Conservation (phyloP, 2,113 vertebrate species). For the Zapus hudsonius region DNA sequence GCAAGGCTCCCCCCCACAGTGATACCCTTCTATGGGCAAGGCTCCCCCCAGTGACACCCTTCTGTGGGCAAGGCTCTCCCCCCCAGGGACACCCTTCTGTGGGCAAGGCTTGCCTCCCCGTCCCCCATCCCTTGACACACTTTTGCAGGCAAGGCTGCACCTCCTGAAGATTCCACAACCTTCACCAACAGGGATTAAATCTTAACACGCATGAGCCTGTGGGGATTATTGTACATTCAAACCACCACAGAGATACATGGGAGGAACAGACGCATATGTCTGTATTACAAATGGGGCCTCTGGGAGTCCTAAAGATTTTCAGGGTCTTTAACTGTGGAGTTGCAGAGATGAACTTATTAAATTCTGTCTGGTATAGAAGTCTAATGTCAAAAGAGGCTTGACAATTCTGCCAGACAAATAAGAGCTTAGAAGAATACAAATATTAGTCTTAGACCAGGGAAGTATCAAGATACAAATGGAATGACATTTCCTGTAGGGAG, state of each 20-base stretch:
- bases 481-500: not conserved
- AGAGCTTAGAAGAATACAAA: constrained; percentile 41
- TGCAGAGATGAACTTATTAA: constrained; percentile 14
- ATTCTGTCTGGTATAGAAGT: not conserved
- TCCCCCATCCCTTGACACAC: no score
- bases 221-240: no score
- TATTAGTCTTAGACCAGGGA: constrained; percentile 13
- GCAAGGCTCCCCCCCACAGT: no score
- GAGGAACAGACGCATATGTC: not conserved
- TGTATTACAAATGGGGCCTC: not conserved
- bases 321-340: not conserved
- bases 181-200: no score
- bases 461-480: constrained; percentile 22
- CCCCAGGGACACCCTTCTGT: no score
- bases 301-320: not conserved
- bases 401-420: constrained; percentile 43
- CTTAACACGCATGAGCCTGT: no score
- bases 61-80: no score
- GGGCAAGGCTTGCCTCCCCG: no score
- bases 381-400: not conserved
- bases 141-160: no score
- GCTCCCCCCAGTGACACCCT: no score
- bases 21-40: no score
- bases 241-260: not conserved
- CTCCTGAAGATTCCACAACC: no score